Evolutionary conservation across 2,888 invertebrate species (phyloP).

Genomic region (Trachelus iudaicus): DNA sequence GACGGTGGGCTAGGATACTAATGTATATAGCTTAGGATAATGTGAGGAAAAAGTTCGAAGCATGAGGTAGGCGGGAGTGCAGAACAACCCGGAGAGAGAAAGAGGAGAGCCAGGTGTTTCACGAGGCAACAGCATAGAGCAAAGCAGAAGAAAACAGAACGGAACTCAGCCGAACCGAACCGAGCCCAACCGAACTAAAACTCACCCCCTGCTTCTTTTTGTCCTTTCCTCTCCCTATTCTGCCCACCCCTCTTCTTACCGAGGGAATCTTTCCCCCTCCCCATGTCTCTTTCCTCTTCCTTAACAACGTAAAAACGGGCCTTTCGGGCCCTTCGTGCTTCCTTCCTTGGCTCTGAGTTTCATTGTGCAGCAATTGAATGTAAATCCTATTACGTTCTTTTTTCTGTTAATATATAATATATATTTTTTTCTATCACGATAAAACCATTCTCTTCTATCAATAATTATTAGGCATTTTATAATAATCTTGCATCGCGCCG

Average conservation of each 20-base stretch:
- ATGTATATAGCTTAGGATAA: slow-evolving; percentile 44
- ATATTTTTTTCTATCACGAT: not conserved
- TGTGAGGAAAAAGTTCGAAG: slow-evolving; percentile 47
- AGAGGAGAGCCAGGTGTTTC: slow-evolving; percentile 54
- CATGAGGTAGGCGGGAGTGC: slow-evolving; percentile 33
- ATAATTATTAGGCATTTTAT: not conserved
- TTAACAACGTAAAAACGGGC: not conserved
- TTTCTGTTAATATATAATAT: not conserved
- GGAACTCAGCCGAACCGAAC: not conserved
- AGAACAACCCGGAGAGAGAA: slow-evolving; percentile 19
- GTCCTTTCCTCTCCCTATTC: slow-evolving; percentile 16
- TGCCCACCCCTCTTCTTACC: not conserved
- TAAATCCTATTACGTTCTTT: not conserved
- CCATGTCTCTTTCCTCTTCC: slow-evolving; percentile 1
- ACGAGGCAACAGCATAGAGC: slow-evolving; percentile 43
- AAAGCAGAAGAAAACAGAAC: not conserved
- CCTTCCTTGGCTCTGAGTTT: not conserved
- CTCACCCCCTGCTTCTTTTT: slow-evolving; percentile 35
- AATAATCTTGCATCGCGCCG: not conserved
- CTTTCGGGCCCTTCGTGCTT: not conserved
- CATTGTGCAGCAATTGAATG: not conserved
- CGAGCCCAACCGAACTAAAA: not conserved
- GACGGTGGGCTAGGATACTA: slow-evolving; percentile 28
- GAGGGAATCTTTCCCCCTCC: slow-evolving; percentile 21
- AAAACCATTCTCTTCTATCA: not conserved